phyloP scores from a whole-genome alignment of 2,888 invertebrate species.

The Caenorhabditis becei region DNA sequence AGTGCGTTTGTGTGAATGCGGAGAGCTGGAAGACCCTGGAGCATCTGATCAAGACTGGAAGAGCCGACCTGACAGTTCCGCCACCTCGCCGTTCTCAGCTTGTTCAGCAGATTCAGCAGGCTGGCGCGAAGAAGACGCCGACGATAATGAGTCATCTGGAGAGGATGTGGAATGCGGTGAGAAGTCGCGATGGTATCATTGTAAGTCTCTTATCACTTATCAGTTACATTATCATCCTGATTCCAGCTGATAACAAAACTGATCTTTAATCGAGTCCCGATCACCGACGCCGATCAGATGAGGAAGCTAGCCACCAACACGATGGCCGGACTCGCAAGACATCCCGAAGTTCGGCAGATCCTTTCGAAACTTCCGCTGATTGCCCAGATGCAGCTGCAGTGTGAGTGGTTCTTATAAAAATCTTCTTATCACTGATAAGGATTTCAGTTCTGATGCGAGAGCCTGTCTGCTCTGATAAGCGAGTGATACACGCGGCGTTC shows the following conservation, averaged over 20 bases:
- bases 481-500: slow-evolving; percentile 95
- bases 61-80: too few relatives aligned
- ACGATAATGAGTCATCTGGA: slow-evolving; percentile 89
- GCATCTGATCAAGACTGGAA: neutral
- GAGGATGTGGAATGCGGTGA: slow-evolving; percentile 94
- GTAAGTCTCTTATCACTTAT: slow-evolving; percentile 83
- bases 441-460: slow-evolving; percentile 92
- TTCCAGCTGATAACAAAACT: slow-evolving; percentile 89
- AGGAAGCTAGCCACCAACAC: slow-evolving; percentile 93
- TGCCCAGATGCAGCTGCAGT: slow-evolving; percentile 93
- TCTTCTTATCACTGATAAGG: neutral
- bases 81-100: too few relatives aligned
- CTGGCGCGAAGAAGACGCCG: slow-evolving; percentile 1
- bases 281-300: slow-evolving; percentile 96
- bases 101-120: too few relatives aligned
- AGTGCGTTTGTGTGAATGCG: slow-evolving; percentile 8
- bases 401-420: slow-evolving; percentile 82
- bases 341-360: slow-evolving; percentile 93
- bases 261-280: slow-evolving; percentile 93
- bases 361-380: slow-evolving; percentile 95
- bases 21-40: slow-evolving; percentile 22
- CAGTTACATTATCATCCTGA: neutral
- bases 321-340: slow-evolving; percentile 93
- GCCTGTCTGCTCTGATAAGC: slow-evolving; percentile 96
- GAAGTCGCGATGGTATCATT: slow-evolving; percentile 97